Base-by-base conservation (phyloP, 1,140 invertebrate genomes). In the Brachionus angularis region DNA sequence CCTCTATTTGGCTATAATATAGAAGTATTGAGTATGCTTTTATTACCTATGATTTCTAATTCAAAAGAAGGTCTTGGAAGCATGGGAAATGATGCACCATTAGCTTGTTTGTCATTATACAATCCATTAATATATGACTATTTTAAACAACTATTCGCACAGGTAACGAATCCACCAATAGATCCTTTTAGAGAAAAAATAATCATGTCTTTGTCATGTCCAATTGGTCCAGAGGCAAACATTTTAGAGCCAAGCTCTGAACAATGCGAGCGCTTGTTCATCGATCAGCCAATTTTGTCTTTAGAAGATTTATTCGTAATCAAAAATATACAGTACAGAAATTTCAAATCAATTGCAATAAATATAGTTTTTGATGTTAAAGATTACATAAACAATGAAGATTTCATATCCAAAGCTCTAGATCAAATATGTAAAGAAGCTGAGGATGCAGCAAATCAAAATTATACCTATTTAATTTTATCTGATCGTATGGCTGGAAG, bases 111-210 rank as follows among this genome's bases (percentile, higher is more conserved):
- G 7, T 98, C 95, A 3, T 84, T 88, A 75, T 97, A 93, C 82
- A 91, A 94, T 78, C 96, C 96, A 1, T 82, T 96, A 49, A 85
- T 91, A 1, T 98, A 96, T 80, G 91, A 94, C 74, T 99, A 98
- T 79, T 98, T 99, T 83, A 97, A 98, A 79, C 96, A 99, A 80
- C 84, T 98, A n/a, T 98, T 98, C 83, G 96, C 96, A 25, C 62
- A 67, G 21, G 95, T 98, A 47, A 99, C 96, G 73, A 98, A 99
- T 84, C 96, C 96, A n/a, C 95, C 96, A 3, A 98, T 99, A 74
- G 96, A 99, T 86, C 96, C 96, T 39, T 97, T 99, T 85, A 88
- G 96, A 75, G 96, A 99, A 82, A 93, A 91, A 80, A 91, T 98
- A 73, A 94, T 98, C 53, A 67, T 67, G 62, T 67, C 62, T 8